phyloP scores from a whole-genome alignment of 2,888 invertebrate genomes.

The Lordiphosa andalusiaca region DNA sequence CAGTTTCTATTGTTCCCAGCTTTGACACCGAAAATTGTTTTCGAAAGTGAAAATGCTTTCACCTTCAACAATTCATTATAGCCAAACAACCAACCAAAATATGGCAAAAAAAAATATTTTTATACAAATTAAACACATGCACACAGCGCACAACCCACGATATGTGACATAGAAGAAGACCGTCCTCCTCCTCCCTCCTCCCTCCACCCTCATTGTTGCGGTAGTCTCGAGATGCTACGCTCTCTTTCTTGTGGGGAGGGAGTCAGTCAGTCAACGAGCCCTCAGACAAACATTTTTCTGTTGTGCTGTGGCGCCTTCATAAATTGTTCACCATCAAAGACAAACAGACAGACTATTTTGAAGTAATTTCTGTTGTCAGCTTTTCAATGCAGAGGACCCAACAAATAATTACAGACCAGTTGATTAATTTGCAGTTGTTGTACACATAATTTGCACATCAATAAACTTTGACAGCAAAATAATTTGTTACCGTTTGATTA shows the following conservation, averaged over 20 bases:
- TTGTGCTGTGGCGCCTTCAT: conserved; percentile 13
- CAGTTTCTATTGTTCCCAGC: conserved; percentile 58
- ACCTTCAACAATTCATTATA: conserved; percentile 70
- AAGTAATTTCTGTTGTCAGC: background rate
- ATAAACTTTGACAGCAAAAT: conserved; percentile 57
- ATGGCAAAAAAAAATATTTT: conserved; percentile 28
- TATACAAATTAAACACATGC: conserved; percentile 45
- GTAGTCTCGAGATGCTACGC: too few relatives aligned
- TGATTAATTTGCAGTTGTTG: conserved; percentile 34
- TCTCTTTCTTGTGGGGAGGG: conserved; percentile 15
- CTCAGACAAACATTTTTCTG: conserved; percentile 20
- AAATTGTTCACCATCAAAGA: conserved; percentile 22
- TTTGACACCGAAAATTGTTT: conserved; percentile 66
- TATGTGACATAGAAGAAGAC: conserved; percentile 9
- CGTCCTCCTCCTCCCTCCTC: too few relatives aligned
- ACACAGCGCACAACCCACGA: conserved; percentile 17
- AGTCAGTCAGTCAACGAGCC: conserved; percentile 29
- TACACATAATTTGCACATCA: conserved; percentile 60
- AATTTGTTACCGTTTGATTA: conserved; percentile 50
- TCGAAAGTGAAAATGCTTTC: conserved; percentile 78
- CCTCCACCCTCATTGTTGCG: conserved; percentile 31
- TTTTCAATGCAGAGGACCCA: conserved; percentile 2
- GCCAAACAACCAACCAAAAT: conserved; percentile 8
- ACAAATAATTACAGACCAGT: conserved; percentile 13
- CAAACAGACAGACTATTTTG: background rate